Percentiles rank a stretch among this genome's conserved stretches.
phyloP scores from a whole-genome alignment of 2,797 vertebrate species.

The Takifugu ocellatus region DNA sequence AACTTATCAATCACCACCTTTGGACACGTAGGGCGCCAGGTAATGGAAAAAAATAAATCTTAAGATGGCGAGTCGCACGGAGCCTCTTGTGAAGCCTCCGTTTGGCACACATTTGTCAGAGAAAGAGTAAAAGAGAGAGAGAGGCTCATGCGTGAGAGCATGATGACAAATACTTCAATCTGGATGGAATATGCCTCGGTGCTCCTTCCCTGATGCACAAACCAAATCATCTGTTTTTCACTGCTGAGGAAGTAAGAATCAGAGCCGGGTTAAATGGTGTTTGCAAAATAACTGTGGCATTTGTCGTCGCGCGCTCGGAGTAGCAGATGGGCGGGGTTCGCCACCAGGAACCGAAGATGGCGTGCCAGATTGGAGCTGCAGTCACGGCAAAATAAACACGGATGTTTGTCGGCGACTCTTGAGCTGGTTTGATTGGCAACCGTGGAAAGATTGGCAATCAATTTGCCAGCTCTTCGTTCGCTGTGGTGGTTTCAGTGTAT shows the following conservation, averaged over 20 bases:
- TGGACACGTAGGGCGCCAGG: conserved; percentile 26
- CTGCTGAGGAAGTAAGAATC: conserved; percentile 24
- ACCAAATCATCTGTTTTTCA: conserved; percentile 50
- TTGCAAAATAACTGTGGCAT: conserved; percentile 38
- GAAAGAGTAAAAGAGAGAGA: conserved; percentile 12
- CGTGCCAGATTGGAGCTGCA: conserved; percentile 2
- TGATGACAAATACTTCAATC: conserved; percentile 55
- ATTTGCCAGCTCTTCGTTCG: background rate
- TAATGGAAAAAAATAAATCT: conserved; percentile 61
- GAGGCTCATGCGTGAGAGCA: conserved; percentile 19
- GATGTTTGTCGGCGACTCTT: conserved; percentile 3
- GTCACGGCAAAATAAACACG: background rate
- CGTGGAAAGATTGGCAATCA: background rate
- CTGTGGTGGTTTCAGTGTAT: background rate
- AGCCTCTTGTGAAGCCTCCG: conserved; percentile 40
- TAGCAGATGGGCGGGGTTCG: conserved; percentile 40
- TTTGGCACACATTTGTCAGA: conserved; percentile 45
- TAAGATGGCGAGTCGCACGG: conserved; percentile 51
- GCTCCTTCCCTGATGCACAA: conserved; percentile 29
- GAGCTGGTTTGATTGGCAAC: background rate
- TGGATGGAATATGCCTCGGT: conserved; percentile 39
- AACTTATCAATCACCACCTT: conserved; percentile 1
- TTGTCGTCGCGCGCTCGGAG: conserved; percentile 15
- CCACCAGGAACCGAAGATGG: conserved; percentile 6
- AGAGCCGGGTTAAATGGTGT: conserved; percentile 41